Evolutionary conservation across 2,797 vertebrate species (phyloP).

Genomic region (Borostomias antarcticus): DNA sequence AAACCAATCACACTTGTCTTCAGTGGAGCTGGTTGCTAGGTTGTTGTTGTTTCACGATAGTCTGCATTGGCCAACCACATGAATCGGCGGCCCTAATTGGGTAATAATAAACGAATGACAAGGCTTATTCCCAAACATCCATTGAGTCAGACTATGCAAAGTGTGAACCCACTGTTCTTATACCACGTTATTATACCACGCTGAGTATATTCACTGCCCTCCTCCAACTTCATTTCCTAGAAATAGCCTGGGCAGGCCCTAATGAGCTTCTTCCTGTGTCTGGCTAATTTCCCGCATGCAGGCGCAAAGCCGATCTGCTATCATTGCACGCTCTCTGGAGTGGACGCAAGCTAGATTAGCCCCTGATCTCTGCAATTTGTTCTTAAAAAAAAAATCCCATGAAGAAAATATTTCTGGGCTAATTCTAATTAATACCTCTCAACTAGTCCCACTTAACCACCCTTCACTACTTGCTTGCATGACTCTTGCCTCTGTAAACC

Average conservation of each 20-base stretch:
- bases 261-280: conserved; percentile 27
- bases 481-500: too few species aligned
- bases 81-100: too few species aligned
- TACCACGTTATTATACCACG: conserved; percentile 17
- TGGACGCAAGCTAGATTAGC: not conserved
- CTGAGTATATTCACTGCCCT: conserved; percentile 1
- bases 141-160: conserved; percentile 15
- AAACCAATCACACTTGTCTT: too few species aligned
- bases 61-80: too few species aligned
- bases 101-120: too few species aligned
- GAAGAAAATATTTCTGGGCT: conserved; percentile 4
- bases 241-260: conserved; percentile 12
- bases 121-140: too few species aligned
- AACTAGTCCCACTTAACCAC: conserved; percentile 40
- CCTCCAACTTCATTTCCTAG: conserved; percentile 13
- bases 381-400: not conserved
- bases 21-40: too few species aligned
- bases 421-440: conserved; percentile 40
- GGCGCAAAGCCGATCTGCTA: not conserved
- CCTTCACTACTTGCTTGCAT: conserved; percentile 42
- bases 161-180: not conserved
- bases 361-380: not conserved
- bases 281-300: conserved; percentile 1
- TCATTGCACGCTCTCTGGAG: not conserved
- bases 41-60: too few species aligned